These are phyloP conservation scores for Tolypeutes matacus DNA, from an alignment of 2,797 vertebrate genomes.

Conservation along the genomic window DNA sequence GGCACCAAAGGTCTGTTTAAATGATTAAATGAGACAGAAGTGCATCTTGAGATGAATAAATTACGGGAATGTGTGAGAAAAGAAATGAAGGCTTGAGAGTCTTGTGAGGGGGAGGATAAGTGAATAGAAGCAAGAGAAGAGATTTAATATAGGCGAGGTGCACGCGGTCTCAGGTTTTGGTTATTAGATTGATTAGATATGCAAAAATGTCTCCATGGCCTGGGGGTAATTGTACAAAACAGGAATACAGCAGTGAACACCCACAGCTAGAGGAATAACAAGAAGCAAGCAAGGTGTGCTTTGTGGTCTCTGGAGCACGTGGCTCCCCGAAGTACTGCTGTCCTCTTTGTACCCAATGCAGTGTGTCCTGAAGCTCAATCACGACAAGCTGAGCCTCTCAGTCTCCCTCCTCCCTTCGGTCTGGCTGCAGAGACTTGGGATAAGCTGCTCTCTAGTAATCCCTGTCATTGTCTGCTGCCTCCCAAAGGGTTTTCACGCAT, in stretches of 20 bases:
- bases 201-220: constrained; percentile 66
- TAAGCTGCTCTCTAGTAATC: background rate
- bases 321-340: background rate
- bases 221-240: constrained; percentile 56
- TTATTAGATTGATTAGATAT: constrained; percentile 75
- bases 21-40: constrained; percentile 78
- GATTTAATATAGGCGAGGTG: constrained; percentile 51
- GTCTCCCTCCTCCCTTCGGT: background rate
- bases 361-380: background rate
- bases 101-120: background rate
- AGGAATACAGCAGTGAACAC: constrained; percentile 31
- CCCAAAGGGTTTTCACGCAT: background rate
- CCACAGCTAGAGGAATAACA: constrained; percentile 15
- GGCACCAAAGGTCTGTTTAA: constrained; percentile 80
- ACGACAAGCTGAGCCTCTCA: background rate
- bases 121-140: background rate
- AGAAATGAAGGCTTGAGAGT: background rate
- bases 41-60: constrained; percentile 82
- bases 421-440: background rate
- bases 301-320: fast-evolving
- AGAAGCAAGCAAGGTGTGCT: background rate
- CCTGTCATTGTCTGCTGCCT: background rate
- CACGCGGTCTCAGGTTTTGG: constrained; percentile 53
- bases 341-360: background rate
- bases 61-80: constrained; percentile 72